These are phyloP conservation scores for Eonycteris spelaea DNA, from an alignment of 2,113 vertebrate genomes.

Conservation along the genomic window DNA sequence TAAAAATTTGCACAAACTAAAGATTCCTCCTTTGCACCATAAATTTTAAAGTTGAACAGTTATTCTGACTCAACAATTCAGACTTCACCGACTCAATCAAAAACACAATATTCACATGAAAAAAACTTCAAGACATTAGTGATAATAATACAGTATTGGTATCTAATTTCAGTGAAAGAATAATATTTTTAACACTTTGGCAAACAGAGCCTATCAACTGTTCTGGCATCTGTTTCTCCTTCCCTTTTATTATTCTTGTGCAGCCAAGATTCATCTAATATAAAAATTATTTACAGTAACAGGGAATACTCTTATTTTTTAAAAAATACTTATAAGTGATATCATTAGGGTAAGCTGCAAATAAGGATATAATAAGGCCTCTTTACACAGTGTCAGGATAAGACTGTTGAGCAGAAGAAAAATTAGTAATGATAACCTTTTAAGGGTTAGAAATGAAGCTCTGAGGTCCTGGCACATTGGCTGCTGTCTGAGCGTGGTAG, in stretches of 20 bases:
- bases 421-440: neutral
- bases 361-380: neutral
- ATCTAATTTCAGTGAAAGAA: neutral
- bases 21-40: neutral
- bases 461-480: neutral
- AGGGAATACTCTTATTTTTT: neutral
- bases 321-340: neutral
- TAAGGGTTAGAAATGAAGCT: neutral
- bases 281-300: constrained; percentile 8
- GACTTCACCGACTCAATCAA: neutral
- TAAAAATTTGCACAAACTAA: neutral
- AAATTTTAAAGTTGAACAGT: neutral
- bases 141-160: neutral
- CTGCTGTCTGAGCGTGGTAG: neutral
- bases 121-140: neutral
- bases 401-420: neutral
- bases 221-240: neutral
- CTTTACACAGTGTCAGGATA: neutral
- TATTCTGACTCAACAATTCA: neutral
- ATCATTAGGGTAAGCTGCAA: neutral
- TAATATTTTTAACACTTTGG: neutral
- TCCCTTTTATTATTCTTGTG: neutral
- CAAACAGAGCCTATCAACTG: neutral
- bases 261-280: neutral
- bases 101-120: neutral